Base-by-base conservation (phyloP, 2,113 vertebrate genomes). In the Probosciger aterrimus region DNA sequence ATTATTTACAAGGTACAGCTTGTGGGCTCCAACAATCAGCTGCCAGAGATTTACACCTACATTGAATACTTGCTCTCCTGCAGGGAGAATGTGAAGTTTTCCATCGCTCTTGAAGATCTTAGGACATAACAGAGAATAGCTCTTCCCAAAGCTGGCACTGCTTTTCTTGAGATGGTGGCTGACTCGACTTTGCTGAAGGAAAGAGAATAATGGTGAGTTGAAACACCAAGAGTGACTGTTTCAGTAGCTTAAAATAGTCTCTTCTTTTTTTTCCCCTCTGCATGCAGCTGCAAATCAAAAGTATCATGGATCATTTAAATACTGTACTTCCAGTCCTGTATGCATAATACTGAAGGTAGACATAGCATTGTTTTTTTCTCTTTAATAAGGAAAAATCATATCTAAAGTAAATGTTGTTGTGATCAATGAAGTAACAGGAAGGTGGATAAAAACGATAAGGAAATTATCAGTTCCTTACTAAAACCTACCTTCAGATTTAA, bases 1-100 rank as follows among this genome's bases (percentile, higher is more conserved):
- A 98, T 98, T 98, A 98, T 98, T 98, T 97, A 98, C 97, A 97
- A 98, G 96, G 95, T 96, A 93, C 95, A 96, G 96, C 97, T 97
- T 92, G 92, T 97, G 88, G 97, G 96, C 95, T 97, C 95, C 97
- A 97, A 81, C 96, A 79, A 88, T 97, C 97, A 96, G 90, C 97
- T 97, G 97, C 93, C 94, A 95, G 93, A 97, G 96, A 97, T 95
- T 97, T 97, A 96, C 96, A 97, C 96, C 97, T 93, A 93, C 89
- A 59, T 86, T 83, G 89, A 89, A 63, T 91, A 86, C 86, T 92
- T 63, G 60, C 88, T 86, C 90, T 93, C 96, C 97, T 94, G 96
- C 96, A 83, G 96, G 64, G 95, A 96, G 68, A 92, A 93, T 82
- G 75, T 77, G 96, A 96, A 78, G 93, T 74, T 96, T 93, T 97